These are phyloP conservation scores for Chelonus insularis DNA, from an alignment of 1,140 invertebrate genomes.

Conservation along the genomic window DNA sequence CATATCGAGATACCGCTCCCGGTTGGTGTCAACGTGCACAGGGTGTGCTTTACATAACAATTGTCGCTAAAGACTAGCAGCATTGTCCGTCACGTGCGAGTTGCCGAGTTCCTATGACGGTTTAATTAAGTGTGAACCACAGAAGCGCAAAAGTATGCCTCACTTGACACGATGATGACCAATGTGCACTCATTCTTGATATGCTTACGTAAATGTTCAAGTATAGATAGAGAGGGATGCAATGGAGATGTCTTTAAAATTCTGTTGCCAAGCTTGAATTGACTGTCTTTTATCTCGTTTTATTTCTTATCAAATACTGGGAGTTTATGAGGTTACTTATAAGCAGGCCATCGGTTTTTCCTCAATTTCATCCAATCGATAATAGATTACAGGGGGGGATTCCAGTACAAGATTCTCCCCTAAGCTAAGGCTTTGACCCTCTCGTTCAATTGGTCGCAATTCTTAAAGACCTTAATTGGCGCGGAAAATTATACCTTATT, in stretches of 20 bases:
- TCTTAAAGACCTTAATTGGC: conserved; percentile 63
- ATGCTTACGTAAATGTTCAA: conserved; percentile 14
- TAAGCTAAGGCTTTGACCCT: conserved; percentile 51
- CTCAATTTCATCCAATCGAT: conserved; percentile 60
- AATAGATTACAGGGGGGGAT: conserved; percentile 59
- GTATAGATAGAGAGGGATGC: no score
- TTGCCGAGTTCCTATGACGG: conserved; percentile 49
- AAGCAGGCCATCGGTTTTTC: conserved; percentile 34
- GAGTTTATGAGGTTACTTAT: conserved; percentile 13
- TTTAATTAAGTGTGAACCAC: conserved; percentile 63
- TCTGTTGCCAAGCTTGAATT: no score
- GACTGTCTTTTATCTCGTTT: background rate
- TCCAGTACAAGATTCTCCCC: conserved; percentile 49
- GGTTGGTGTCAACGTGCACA: conserved; percentile 42
- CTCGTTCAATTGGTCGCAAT: conserved; percentile 60
- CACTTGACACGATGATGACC: conserved; percentile 59
- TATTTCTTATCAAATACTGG: background rate
- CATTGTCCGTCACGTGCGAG: conserved; percentile 60
- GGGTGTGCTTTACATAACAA: conserved; percentile 61
- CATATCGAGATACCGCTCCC: conserved; percentile 43
- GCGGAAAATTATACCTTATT: conserved; percentile 63
- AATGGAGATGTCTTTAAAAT: no score
- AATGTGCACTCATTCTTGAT: conserved; percentile 37
- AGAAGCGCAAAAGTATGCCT: conserved; percentile 56
- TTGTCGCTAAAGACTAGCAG: conserved; percentile 59